phyloP scores from a whole-genome alignment of 2,888 invertebrate species.

The Amphipyra berbera region DNA sequence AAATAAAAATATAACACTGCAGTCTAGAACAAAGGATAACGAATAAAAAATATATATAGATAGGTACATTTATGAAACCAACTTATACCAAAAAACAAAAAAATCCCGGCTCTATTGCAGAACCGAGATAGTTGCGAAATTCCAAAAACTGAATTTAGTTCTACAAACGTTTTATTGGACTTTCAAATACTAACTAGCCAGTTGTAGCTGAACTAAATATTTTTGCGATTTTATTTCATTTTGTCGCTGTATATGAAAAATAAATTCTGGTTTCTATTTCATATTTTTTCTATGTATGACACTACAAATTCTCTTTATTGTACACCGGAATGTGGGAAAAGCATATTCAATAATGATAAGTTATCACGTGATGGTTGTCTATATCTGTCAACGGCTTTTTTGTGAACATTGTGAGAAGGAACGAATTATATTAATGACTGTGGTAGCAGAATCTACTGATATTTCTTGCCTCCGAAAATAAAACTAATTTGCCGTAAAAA shows the following conservation, averaged over 20 bases:
- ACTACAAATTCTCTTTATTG: too few species aligned
- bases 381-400: too few species aligned
- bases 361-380: too few species aligned
- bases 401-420: too few species aligned
- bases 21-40: conserved; percentile 5
- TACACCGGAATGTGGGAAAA: too few species aligned
- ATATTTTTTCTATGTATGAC: too few species aligned
- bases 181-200: conserved; percentile 3
- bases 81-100: not conserved
- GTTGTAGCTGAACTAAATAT: not conserved
- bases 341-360: too few species aligned
- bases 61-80: not conserved
- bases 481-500: too few species aligned
- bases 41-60: conserved; percentile 1
- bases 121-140: conserved; percentile 6
- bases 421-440: too few species aligned
- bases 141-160: conserved; percentile 8
- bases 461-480: too few species aligned
- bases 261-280: too few species aligned
- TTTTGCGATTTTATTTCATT: not conserved
- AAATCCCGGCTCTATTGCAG: not conserved
- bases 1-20: not conserved
- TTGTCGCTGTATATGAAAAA: not conserved
- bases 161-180: not conserved
- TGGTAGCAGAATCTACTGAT: too few species aligned